Base-by-base conservation (phyloP, 2,888 invertebrate species). In the Diloba caeruleocephala region DNA sequence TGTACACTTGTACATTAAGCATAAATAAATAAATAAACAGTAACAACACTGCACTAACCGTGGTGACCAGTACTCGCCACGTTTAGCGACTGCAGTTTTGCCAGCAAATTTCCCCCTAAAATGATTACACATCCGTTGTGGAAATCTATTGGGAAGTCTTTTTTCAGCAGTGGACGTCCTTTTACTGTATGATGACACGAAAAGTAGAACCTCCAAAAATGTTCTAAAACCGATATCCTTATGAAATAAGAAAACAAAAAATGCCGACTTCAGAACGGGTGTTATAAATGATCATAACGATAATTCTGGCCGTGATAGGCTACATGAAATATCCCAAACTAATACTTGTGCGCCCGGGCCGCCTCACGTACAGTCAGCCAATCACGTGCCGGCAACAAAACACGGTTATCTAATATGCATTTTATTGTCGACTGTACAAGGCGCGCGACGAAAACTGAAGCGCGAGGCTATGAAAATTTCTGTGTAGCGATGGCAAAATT, bases 401-500 rank as follows among this genome's bases (percentile, higher is more conserved):
- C 83, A 90, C 76, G 71, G 83, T 88, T 90, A 90, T 92, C 85
- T 91, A 91, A 91, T 92, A 92, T 92, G 91, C 91, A 92, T 92
- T 90, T 90, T 90, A 90, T 87, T 89, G 88, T 84, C 76, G 80
- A 79, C 71, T 69, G 80, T 83, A 79, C 79, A 74, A 61, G 68
- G 74, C 70, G 71, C 77, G 80, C 80, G 81, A 79, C 83, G 81
- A 81, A 79, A 84, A 79, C 79, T 75, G 60, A 61, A 59, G 58
- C 68, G 71, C 37, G 63, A 69, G 64, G 60, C 69, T 64, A 67
- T 69, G 72, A 76, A 78, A 78, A 73, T 75, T 68, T 65, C 62
- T 43, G 34, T 31, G 85, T 75, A 87, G 56, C 42, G 87, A 77
- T 53, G 37, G 82, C 80, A 85, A 46, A 79, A 76, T 67, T 72